Conservation (phyloP, 2,888 invertebrate genomes). For the Euzophera pinguis region DNA sequence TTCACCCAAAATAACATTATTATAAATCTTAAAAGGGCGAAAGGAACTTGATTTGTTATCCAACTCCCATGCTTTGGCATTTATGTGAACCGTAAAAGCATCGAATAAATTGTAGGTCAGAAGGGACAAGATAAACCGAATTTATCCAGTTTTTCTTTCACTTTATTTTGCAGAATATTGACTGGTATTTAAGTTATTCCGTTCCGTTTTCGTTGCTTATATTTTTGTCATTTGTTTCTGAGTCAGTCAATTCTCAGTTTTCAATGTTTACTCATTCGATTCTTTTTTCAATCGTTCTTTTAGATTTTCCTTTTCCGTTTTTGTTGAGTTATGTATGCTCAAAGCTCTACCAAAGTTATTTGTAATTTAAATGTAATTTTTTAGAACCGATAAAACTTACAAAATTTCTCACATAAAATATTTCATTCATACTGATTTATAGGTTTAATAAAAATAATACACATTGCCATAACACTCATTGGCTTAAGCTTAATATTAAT, state of each 20-base stretch:
- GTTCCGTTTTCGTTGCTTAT: constrained; percentile 16
- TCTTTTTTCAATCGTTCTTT: not conserved
- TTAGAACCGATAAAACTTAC: not conserved
- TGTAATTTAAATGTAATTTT: not conserved
- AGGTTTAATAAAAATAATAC: no score
- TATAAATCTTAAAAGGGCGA: constrained; percentile 33
- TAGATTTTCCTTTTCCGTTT: not conserved
- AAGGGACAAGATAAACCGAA: constrained; percentile 73
- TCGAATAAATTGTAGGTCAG: constrained; percentile 77
- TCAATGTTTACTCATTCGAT: not conserved
- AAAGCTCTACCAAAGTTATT: not conserved
- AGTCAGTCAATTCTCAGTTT: not conserved
- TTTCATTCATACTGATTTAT: no score
- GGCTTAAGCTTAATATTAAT: no score
- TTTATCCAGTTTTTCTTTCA: constrained; percentile 58
- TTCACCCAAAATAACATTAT: constrained; percentile 7
- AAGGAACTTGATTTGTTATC: constrained; percentile 67
- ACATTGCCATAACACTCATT: no score
- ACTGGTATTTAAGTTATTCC: constrained; percentile 41
- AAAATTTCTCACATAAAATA: no score
- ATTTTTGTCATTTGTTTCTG: not conserved
- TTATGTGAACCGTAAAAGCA: constrained; percentile 76
- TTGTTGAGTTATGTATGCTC: not conserved
- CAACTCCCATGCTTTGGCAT: constrained; percentile 72
- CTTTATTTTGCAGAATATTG: constrained; percentile 64